phyloP scores from a whole-genome alignment of 2,797 vertebrate species.

The Pempheris klunzingeri region DNA sequence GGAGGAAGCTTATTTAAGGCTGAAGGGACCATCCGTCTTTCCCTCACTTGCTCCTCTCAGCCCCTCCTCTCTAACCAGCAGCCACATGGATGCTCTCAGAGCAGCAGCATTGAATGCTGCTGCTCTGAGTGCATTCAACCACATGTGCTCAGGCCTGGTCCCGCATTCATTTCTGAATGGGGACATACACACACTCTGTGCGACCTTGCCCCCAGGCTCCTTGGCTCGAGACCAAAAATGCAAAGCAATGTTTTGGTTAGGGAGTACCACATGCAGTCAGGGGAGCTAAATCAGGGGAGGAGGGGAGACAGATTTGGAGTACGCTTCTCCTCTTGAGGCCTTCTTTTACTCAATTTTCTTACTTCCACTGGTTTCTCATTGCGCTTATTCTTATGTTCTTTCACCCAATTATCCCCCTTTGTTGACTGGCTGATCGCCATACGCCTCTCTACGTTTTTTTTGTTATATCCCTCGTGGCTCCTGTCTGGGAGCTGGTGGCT shows the following conservation, averaged over 20 bases:
- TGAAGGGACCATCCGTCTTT: slow-evolving; percentile 68
- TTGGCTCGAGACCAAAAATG: slow-evolving; percentile 68
- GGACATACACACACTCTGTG: not conserved
- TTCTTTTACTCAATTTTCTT: not conserved
- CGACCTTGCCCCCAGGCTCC: slow-evolving; percentile 44
- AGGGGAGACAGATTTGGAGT: not conserved
- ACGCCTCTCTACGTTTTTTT: slow-evolving; percentile 1
- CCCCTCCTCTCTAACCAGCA: slow-evolving; percentile 39
- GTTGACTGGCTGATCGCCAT: not conserved
- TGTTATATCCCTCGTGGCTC: slow-evolving; percentile 14
- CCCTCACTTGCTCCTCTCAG: slow-evolving; percentile 31
- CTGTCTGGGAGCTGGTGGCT: slow-evolving; percentile 27
- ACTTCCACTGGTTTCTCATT: not conserved
- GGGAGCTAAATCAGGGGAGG: slow-evolving; percentile 30
- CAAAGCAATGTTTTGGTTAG: slow-evolving; percentile 78
- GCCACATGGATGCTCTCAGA: slow-evolving; percentile 51
- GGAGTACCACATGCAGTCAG: slow-evolving; percentile 58
- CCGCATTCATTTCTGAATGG: slow-evolving; percentile 59
- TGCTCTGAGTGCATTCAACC: too few species aligned
- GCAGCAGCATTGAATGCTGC: slow-evolving; percentile 43
- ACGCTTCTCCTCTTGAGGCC: not conserved
- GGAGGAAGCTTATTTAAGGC: slow-evolving; percentile 65
- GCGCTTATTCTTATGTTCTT: not conserved
- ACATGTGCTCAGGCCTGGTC: slow-evolving; percentile 30
- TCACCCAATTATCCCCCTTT: not conserved